These are phyloP conservation scores for Dryoscopus gambensis DNA, from an alignment of 2,113 vertebrate genomes.

Conservation along the genomic window DNA sequence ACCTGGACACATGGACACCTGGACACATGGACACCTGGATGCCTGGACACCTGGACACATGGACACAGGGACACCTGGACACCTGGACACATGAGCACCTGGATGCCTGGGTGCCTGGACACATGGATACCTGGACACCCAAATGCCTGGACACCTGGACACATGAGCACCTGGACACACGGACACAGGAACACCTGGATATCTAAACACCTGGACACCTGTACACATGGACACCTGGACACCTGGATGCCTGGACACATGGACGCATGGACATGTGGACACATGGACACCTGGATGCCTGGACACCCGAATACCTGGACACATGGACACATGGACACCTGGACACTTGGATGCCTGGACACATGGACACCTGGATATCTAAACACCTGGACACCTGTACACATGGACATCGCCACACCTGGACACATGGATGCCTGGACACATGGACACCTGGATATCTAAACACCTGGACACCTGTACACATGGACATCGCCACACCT, in stretches of 20 bases:
- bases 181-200: rapidly evolving
- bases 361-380: rapidly evolving
- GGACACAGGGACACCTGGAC: rapidly evolving
- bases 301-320: rapidly evolving
- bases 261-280: rapidly evolving
- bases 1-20: rapidly evolving
- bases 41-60: rapidly evolving
- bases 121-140: rapidly evolving
- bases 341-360: background rate
- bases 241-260: rapidly evolving
- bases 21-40: rapidly evolving
- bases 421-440: background rate
- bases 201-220: rapidly evolving
- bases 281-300: rapidly evolving
- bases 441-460: rapidly evolving
- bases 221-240: rapidly evolving
- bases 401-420: rapidly evolving
- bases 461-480: rapidly evolving
- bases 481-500: rapidly evolving
- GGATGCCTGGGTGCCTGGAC: rapidly evolving
- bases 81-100: background rate
- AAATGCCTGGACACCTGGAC: rapidly evolving
- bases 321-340: rapidly evolving
- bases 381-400: rapidly evolving
- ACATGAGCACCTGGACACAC: rapidly evolving